Evolutionary conservation across 1,140 invertebrate genomes (phyloP).

Genomic region (Trialeurodes vaporariorum): DNA sequence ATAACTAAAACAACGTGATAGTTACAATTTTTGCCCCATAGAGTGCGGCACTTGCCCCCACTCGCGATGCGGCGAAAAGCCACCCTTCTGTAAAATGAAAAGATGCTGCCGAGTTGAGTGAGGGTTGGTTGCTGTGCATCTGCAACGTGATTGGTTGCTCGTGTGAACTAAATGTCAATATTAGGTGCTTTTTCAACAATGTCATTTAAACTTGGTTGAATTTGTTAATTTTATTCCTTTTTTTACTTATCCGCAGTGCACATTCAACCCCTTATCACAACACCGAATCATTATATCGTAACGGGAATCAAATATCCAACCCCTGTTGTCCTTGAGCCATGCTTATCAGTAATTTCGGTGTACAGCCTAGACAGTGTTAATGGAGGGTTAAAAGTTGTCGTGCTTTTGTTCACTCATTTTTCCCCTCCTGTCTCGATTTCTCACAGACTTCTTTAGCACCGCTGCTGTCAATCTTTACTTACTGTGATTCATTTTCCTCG

Average conservation of each 20-base stretch:
- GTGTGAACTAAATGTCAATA: background rate
- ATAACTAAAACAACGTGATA: background rate
- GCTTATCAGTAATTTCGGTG: no score
- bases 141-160: background rate
- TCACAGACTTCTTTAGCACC: no score
- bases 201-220: background rate
- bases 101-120: background rate
- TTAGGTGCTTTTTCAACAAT: background rate
- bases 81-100: background rate
- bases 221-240: background rate
- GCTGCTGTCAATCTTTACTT: no score
- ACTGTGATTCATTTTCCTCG: no score
- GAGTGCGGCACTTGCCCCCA: background rate
- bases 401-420: no score
- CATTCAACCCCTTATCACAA: background rate
- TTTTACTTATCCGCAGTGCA: background rate
- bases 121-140: background rate
- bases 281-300: background rate
- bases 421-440: no score
- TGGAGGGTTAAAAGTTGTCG: no score
- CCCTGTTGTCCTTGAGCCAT: no score
- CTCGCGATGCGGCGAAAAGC: background rate
- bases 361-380: no score
- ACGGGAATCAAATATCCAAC: no score
- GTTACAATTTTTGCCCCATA: background rate